Evolutionary conservation across 2,113 vertebrate species (phyloP).

Genomic region (Rissa tridactyla): DNA sequence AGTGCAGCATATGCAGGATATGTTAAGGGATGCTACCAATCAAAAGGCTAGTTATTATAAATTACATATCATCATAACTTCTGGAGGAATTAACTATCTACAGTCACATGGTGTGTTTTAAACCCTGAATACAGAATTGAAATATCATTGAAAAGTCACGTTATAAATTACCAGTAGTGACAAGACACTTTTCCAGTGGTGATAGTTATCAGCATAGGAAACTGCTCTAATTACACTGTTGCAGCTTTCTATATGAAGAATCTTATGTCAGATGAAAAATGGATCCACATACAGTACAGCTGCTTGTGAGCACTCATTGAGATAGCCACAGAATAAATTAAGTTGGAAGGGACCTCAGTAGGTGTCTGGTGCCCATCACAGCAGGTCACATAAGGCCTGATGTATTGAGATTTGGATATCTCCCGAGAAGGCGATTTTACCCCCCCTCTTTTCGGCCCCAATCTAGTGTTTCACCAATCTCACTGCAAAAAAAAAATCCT

Average conservation of each 20-base stretch:
- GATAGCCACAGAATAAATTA: not conserved
- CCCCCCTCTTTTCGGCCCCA: accelerated
- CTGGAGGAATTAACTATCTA: not conserved
- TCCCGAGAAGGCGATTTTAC: not conserved
- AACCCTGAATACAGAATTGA: not conserved
- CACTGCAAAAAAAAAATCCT: not conserved
- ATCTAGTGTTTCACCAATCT: not conserved
- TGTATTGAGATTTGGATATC: not conserved
- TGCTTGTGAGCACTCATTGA: not conserved
- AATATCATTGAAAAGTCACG: not conserved
- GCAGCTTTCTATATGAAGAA: not conserved
- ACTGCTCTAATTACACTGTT: not conserved
- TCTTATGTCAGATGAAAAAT: not conserved
- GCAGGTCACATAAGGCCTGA: not conserved
- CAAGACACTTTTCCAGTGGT: not conserved
- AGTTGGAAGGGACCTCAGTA: not conserved
- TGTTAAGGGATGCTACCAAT: not conserved
- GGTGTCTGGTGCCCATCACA: not conserved
- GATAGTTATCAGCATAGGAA: not conserved
- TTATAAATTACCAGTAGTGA: not conserved
- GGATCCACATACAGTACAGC: not conserved
- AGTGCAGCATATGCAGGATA: not conserved
- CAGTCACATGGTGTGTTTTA: not conserved
- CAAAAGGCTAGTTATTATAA: not conserved
- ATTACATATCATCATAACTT: not conserved